These are phyloP conservation scores for Ylistrum balloti DNA, from an alignment of 1,140 invertebrate species.

Conservation along the genomic window DNA sequence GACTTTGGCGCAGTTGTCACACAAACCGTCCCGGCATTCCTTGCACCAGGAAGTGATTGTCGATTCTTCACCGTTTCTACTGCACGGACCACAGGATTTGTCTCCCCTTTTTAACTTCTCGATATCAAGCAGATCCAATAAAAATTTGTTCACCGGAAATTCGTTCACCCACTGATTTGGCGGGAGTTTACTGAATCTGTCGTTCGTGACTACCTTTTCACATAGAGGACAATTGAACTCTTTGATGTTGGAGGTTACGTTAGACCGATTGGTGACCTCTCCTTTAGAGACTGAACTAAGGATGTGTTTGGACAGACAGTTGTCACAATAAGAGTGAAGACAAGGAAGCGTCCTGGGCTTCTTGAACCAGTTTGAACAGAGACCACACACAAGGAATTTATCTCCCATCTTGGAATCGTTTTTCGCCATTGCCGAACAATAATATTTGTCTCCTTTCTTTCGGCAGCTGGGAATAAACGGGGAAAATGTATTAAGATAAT, in stretches of 20 bases:
- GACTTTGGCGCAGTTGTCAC: constrained; percentile 59
- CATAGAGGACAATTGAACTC: constrained; percentile 54
- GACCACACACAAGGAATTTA: constrained; percentile 53
- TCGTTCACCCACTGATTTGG: constrained; percentile 54
- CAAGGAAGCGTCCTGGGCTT: constrained; percentile 53
- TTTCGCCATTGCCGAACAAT: neutral
- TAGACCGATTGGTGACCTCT: neutral
- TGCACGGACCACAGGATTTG: constrained; percentile 59
- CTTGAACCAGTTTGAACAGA: constrained; percentile 57
- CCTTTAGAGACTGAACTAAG: constrained; percentile 41
- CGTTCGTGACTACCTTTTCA: constrained; percentile 43
- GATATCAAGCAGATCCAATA: constrained; percentile 58
- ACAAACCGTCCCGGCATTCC: constrained; percentile 60
- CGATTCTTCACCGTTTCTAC: constrained; percentile 54
- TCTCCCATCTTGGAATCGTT: neutral
- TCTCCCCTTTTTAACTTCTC: constrained; percentile 57
- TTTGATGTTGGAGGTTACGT: neutral
- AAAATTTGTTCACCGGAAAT: constrained; percentile 59
- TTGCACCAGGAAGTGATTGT: constrained; percentile 58
- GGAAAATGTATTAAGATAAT: too few relatives aligned
- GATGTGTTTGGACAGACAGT: constrained; percentile 53
- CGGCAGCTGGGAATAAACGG: too few relatives aligned
- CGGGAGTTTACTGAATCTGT: constrained; percentile 17
- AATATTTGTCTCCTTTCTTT: too few relatives aligned
- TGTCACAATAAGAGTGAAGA: constrained; percentile 59